Conservation (phyloP, 2,888 invertebrate species). For the Morpho deidamia region DNA sequence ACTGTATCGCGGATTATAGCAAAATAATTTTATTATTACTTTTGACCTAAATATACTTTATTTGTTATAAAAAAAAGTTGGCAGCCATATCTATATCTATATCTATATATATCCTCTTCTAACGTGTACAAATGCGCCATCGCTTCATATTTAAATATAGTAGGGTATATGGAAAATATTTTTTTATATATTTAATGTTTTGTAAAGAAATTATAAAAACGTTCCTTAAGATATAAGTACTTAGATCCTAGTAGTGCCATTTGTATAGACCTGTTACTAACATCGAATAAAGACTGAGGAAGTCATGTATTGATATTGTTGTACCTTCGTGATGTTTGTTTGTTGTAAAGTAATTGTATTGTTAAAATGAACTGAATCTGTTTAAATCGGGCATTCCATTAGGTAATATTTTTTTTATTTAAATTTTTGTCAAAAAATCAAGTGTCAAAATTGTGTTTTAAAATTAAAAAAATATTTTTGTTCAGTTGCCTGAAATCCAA, state of each 20-base stretch:
- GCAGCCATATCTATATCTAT: no score
- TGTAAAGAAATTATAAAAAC: slow-evolving; percentile 43
- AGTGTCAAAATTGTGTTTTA: no score
- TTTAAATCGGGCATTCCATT: not conserved
- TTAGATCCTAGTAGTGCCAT: slow-evolving; percentile 65
- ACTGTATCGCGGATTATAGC: no score
- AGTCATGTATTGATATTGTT: slow-evolving; percentile 31
- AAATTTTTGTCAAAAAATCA: no score
- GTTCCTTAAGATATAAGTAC: slow-evolving; percentile 58
- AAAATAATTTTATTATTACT: no score
- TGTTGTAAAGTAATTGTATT: slow-evolving; percentile 7
- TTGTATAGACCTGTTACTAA: slow-evolving; percentile 43
- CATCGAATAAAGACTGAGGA: slow-evolving; percentile 70
- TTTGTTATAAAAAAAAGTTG: no score
- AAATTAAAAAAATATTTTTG: no score
- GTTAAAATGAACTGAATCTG: not conserved
- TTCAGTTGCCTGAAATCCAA: no score
- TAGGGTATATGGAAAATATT: slow-evolving; percentile 39
- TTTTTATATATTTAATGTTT: slow-evolving; percentile 52
- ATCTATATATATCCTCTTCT: no score
- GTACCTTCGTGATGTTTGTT: slow-evolving; percentile 7
- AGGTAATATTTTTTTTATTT: no score
- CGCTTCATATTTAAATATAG: slow-evolving; percentile 34
- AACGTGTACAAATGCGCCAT: slow-evolving; percentile 42
- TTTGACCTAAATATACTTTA: no score